Evolutionary conservation across 2,797 vertebrate genomes (phyloP).

Genomic region (Spatula versicolor): DNA sequence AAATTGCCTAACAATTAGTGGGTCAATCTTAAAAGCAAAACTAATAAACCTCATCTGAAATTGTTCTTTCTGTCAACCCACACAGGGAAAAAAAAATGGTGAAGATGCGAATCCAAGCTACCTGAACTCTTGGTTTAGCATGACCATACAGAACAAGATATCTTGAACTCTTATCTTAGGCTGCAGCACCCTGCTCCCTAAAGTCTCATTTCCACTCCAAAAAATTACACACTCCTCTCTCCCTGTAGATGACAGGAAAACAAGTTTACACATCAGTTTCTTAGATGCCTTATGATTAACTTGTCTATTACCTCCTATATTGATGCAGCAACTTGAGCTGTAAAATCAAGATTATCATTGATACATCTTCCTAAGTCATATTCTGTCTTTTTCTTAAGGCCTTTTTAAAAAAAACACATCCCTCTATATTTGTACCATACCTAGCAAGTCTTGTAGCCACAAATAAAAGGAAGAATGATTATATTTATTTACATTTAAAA

Average conservation of each 20-base stretch:
- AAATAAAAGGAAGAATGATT: not conserved
- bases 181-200: not conserved
- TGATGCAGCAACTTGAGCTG: not conserved
- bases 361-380: not conserved
- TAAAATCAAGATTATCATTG: not conserved
- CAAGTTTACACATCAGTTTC: not conserved
- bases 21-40: not conserved
- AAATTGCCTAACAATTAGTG: not conserved
- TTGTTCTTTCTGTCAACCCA: not conserved
- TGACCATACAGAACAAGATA: not conserved
- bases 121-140: not conserved
- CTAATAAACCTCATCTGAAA: not conserved
- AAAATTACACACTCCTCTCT: not conserved
- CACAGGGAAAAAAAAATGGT: not conserved
- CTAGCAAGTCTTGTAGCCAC: not conserved
- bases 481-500: not conserved
- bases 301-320: not conserved
- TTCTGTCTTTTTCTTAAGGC: not conserved
- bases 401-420: no score
- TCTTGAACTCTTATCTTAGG: not conserved
- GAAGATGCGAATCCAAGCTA: not conserved
- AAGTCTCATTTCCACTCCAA: not conserved
- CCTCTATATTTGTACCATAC: not conserved
- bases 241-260: no score
- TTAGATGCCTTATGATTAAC: not conserved